Evolutionary conservation across 2,888 invertebrate species (phyloP).

Genomic region (Xanthia icteritia): DNA sequence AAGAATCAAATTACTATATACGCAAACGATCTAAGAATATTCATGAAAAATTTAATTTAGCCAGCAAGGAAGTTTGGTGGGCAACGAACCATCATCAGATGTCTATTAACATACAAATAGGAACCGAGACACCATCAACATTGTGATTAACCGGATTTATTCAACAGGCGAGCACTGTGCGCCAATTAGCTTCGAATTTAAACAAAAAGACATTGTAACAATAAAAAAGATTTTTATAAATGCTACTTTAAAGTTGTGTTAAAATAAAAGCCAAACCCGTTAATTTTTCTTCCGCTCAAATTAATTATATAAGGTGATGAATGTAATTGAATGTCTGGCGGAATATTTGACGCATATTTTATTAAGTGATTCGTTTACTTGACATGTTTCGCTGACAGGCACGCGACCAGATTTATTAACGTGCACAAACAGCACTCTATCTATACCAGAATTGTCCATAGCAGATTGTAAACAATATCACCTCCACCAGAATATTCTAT

Average conservation of each 20-base stretch:
- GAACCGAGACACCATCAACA: conserved; percentile 33
- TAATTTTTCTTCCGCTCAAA: conserved; percentile 14
- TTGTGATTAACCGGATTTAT: conserved; percentile 53
- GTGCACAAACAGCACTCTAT: background rate
- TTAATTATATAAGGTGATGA: conserved; percentile 24
- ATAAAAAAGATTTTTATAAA: conserved; percentile 23
- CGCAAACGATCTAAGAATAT: conserved; percentile 42
- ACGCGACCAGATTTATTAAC: conserved; percentile 32
- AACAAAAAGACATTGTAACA: conserved; percentile 19
- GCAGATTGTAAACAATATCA: conserved; percentile 10
- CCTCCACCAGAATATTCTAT: conserved; percentile 5
- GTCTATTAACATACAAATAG: conserved; percentile 69
- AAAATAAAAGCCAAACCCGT: conserved; percentile 1
- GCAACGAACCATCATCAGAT: conserved; percentile 55
- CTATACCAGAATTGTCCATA: background rate
- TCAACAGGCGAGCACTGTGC: conserved; percentile 33
- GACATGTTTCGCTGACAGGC: conserved; percentile 30
- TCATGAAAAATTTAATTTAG: conserved; percentile 59
- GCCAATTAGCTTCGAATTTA: conserved; percentile 30
- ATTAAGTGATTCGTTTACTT: conserved; percentile 39
- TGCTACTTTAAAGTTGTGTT: conserved; percentile 23
- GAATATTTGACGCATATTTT: conserved; percentile 37
- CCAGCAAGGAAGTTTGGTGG: conserved; percentile 38
- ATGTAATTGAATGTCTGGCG: conserved; percentile 28
- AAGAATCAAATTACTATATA: conserved; percentile 48